Evolutionary conservation across 2,113 vertebrate species (phyloP).

Genomic region (Calonectris borealis): DNA sequence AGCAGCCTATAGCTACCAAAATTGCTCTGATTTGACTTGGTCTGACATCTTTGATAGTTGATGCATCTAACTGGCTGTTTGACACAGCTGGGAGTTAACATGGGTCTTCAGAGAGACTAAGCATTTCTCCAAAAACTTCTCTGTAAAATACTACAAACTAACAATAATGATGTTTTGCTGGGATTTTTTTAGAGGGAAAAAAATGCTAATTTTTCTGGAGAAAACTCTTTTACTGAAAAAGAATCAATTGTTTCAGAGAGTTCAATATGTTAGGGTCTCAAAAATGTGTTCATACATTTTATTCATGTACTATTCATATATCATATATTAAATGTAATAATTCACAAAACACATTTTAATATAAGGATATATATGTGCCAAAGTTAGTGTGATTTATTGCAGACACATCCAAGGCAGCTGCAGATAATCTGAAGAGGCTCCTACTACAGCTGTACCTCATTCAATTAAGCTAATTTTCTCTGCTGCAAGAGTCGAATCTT

Average conservation of each 20-base stretch:
- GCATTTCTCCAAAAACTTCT: neutral
- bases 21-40: neutral
- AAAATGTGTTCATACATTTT: neutral
- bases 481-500: neutral
- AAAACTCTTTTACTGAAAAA: neutral
- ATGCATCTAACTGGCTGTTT: neutral
- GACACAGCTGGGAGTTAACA: neutral
- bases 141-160: neutral
- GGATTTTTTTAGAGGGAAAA: neutral
- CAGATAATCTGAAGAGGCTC: neutral
- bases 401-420: neutral
- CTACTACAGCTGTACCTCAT: neutral
- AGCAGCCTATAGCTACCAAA: neutral
- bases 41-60: neutral
- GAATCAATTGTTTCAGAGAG: neutral
- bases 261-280: neutral
- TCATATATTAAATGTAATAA: neutral
- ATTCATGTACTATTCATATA: neutral
- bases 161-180: too few species aligned
- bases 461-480: neutral
- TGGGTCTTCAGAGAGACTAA: neutral
- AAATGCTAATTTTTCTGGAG: neutral
- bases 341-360: neutral
- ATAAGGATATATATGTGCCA: neutral
- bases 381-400: neutral